A percentile compares a stretch with the other conserved stretches of the same genome.
These are phyloP conservation scores for Achroia grisella DNA, from an alignment of 1,140 invertebrate species.

Conservation along the genomic window DNA sequence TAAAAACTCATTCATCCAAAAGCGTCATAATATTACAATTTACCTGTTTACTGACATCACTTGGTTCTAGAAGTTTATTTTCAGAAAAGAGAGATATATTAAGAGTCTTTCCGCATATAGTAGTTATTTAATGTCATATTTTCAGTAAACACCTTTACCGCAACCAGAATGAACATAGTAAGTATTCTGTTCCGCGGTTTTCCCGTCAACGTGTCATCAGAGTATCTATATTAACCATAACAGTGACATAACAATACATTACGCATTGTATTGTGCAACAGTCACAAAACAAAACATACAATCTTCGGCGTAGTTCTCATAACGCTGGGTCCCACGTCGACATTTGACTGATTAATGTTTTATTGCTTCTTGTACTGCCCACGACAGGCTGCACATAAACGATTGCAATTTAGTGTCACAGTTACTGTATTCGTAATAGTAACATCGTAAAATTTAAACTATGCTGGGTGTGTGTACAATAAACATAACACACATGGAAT, in stretches of 20 bases:
- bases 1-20: too few relatives aligned
- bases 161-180: too few relatives aligned
- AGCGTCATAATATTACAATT: too few relatives aligned
- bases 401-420: conserved; percentile 11
- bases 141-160: too few relatives aligned
- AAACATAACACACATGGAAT: too few relatives aligned
- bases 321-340: conserved; percentile 44
- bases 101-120: too few relatives aligned
- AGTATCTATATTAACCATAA: conserved; percentile 10
- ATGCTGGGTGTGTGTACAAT: too few relatives aligned
- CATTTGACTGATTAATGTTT: conserved; percentile 65
- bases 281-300: conserved; percentile 20
- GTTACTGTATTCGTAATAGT: conserved; percentile 6
- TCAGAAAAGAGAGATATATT: too few relatives aligned
- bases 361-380: conserved; percentile 49
- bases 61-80: too few relatives aligned
- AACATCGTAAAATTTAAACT: conserved; percentile 5
- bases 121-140: too few relatives aligned
- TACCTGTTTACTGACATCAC: too few relatives aligned
- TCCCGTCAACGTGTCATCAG: conserved; percentile 9
- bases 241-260: conserved; percentile 10
- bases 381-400: conserved; percentile 24
- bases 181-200: conserved; percentile 16
- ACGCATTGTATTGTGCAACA: conserved; percentile 3
- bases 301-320: conserved; percentile 29